phyloP scores from a whole-genome alignment of 2,113 vertebrate genomes.

The Tachysurus vachellii region DNA sequence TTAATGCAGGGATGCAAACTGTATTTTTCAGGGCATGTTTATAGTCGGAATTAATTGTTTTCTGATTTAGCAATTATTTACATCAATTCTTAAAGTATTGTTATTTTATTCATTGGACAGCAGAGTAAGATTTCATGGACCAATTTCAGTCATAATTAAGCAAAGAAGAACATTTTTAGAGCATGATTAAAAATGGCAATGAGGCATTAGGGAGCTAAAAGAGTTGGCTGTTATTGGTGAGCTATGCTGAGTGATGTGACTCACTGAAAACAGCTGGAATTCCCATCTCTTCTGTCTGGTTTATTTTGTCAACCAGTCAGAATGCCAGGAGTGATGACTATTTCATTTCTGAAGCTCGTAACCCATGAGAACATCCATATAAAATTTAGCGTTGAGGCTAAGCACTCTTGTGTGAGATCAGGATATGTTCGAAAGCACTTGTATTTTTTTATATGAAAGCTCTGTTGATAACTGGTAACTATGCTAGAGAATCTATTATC shows the following conservation, averaged over 20 bases:
- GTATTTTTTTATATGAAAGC: background rate
- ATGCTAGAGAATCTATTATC: background rate
- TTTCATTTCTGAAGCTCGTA: background rate
- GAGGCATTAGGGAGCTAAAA: constrained; percentile 2
- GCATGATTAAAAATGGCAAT: constrained; percentile 26
- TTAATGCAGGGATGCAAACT: background rate
- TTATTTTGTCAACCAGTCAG: background rate
- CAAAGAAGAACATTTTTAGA: constrained; percentile 12
- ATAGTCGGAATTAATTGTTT: background rate
- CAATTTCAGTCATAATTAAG: constrained; percentile 12
- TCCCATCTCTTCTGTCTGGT: background rate
- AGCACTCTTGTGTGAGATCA: background rate
- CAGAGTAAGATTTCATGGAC: background rate
- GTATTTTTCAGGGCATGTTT: background rate
- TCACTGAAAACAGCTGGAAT: background rate
- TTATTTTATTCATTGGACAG: background rate
- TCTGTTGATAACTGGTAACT: background rate
- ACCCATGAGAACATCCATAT: background rate
- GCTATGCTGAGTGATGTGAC: background rate
- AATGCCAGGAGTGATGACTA: background rate
- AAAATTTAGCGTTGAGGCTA: background rate
- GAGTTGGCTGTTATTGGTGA: background rate
- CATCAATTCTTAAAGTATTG: background rate
- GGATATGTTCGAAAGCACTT: background rate
- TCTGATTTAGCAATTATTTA: background rate